phyloP scores from a whole-genome alignment of 2,113 vertebrate genomes.

The Corythoichthys intestinalis region DNA sequence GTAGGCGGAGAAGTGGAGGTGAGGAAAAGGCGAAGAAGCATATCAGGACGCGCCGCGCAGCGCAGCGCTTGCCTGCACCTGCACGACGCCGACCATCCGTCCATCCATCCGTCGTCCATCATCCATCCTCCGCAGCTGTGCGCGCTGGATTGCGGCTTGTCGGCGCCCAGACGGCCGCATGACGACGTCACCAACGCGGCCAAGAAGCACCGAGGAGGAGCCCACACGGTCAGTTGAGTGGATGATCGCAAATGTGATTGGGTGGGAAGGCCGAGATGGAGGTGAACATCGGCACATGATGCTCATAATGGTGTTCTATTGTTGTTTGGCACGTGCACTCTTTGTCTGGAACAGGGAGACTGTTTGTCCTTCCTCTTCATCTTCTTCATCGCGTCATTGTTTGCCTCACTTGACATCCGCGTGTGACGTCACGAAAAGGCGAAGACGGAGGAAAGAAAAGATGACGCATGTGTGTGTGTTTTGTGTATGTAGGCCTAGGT shows the following conservation, averaged over 20 bases:
- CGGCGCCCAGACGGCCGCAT: neutral
- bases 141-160: constrained; percentile 2
- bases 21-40: neutral
- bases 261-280: neutral
- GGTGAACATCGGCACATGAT: neutral
- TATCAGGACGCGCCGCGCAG: neutral
- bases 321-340: constrained; percentile 1
- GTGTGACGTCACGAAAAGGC: neutral
- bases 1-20: neutral
- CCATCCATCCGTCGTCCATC: neutral
- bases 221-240: neutral
- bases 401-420: neutral
- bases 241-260: neutral
- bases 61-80: neutral
- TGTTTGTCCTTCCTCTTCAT: neutral
- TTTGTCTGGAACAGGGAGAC: neutral
- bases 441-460: neutral
- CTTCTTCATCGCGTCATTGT: neutral
- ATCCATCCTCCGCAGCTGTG: neutral
- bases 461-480: neutral
- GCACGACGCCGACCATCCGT: neutral
- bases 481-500: neutral
- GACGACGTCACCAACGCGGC: constrained; percentile 3
- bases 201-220: constrained; percentile 6
- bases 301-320: neutral